Evolutionary conservation across 2,797 vertebrate genomes (phyloP).

Genomic region (Urocyon cinereoargenteus): DNA sequence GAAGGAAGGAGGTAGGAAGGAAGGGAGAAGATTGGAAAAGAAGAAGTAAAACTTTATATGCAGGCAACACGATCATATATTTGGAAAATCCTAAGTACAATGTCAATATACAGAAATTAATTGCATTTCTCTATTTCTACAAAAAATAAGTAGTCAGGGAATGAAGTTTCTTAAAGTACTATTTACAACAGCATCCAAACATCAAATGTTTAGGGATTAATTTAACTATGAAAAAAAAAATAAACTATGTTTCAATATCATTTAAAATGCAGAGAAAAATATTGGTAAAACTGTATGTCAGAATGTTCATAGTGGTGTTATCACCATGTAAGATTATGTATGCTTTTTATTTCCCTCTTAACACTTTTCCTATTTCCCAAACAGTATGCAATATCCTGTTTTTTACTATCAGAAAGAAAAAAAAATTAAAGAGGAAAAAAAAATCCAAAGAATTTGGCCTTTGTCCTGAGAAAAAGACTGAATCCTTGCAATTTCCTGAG

Average conservation of each 20-base stretch:
- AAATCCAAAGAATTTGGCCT: background rate
- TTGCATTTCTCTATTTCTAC: background rate
- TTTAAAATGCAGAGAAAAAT: conserved; percentile 21
- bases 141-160: background rate
- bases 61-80: background rate
- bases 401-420: background rate
- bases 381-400: background rate
- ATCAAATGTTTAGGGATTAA: background rate
- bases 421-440: background rate
- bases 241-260: background rate
- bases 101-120: background rate
- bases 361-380: background rate
- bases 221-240: background rate
- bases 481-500: background rate
- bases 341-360: background rate
- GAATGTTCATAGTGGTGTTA: background rate
- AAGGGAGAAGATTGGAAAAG: background rate
- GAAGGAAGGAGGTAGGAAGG: background rate
- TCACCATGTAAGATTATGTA: background rate
- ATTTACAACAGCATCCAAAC: background rate
- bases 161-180: background rate
- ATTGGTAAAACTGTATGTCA: background rate
- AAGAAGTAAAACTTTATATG: background rate
- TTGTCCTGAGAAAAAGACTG: background rate
- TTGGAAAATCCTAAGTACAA: background rate